Evolutionary conservation across 2,797 vertebrate species (phyloP).

Genomic region (Halcyon smyrnensis): DNA sequence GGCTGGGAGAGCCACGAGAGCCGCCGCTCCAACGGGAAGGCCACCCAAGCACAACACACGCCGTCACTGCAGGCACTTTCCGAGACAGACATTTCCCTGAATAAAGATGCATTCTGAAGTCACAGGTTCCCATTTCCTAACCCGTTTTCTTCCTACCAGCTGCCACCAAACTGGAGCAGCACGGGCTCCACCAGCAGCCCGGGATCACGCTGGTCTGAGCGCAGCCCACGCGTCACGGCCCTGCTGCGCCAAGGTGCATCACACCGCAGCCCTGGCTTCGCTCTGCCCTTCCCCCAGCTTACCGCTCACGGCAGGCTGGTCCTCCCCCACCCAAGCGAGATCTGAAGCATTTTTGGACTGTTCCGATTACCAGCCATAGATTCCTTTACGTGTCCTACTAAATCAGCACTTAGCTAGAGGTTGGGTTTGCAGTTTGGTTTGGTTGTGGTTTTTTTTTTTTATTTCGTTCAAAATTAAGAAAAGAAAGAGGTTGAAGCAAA

Average conservation of each 20-base stretch:
- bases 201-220: neutral
- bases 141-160: neutral
- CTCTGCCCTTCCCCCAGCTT: conserved; percentile 39
- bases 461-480: conserved; percentile 39
- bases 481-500: conserved; percentile 16
- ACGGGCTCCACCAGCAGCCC: neutral
- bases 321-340: neutral
- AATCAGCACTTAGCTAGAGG: neutral
- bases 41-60: neutral
- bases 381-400: neutral
- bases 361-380: neutral
- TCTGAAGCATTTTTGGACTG: neutral
- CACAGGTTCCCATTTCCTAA: neutral
- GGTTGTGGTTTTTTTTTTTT: neutral
- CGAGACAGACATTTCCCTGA: neutral
- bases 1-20: neutral
- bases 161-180: neutral
- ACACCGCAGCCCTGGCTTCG: neutral
- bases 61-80: neutral
- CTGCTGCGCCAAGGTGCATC: neutral
- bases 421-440: neutral
- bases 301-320: neutral
- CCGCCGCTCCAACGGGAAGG: neutral
- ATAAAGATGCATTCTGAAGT: neutral
- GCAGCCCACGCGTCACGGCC: neutral